A percentile compares a stretch with the other conserved stretches of the same genome.
phyloP scores from a whole-genome alignment of 2,113 vertebrate genomes.

The Solea senegalensis region DNA sequence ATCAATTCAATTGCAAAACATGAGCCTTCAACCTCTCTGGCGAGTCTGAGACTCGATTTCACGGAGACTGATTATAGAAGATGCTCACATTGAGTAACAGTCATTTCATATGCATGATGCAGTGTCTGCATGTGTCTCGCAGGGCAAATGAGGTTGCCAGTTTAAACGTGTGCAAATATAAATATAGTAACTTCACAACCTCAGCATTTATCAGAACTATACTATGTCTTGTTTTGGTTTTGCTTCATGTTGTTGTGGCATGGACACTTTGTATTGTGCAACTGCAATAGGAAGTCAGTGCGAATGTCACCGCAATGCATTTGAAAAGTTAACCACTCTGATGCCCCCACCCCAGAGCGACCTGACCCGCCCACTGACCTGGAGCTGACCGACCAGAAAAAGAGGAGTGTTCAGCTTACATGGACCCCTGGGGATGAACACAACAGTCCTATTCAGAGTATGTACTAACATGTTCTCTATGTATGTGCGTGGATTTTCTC shows the following conservation, averaged over 20 bases:
- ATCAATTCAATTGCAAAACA: slow-evolving; percentile 52
- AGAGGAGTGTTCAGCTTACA: slow-evolving; percentile 89
- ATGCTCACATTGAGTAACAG: slow-evolving; percentile 19
- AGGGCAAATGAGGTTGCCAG: background rate
- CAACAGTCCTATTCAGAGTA: slow-evolving; percentile 93
- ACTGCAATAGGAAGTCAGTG: background rate
- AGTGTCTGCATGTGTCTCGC: slow-evolving; percentile 43
- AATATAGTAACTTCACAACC: background rate
- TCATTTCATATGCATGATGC: slow-evolving; percentile 61
- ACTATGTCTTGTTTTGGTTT: slow-evolving; percentile 10
- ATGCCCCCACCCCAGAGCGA: slow-evolving; percentile 81
- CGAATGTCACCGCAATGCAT: slow-evolving; percentile 3
- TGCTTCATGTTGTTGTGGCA: slow-evolving; percentile 39
- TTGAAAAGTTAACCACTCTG: slow-evolving; percentile 20
- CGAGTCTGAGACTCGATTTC: slow-evolving; percentile 53
- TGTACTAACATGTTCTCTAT: slow-evolving; percentile 36
- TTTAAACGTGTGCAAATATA: slow-evolving; percentile 11
- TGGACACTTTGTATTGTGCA: slow-evolving; percentile 17
- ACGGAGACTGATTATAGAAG: slow-evolving; percentile 45
- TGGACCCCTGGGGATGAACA: slow-evolving; percentile 95
- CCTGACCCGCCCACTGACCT: slow-evolving; percentile 93
- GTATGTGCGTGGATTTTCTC: background rate
- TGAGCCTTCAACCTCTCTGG: slow-evolving; percentile 35
- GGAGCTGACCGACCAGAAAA: slow-evolving; percentile 89
- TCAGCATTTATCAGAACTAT: background rate